These are phyloP conservation scores for Pantelozetes paolii DNA, from an alignment of 2,888 invertebrate species.

Conservation along the genomic window DNA sequence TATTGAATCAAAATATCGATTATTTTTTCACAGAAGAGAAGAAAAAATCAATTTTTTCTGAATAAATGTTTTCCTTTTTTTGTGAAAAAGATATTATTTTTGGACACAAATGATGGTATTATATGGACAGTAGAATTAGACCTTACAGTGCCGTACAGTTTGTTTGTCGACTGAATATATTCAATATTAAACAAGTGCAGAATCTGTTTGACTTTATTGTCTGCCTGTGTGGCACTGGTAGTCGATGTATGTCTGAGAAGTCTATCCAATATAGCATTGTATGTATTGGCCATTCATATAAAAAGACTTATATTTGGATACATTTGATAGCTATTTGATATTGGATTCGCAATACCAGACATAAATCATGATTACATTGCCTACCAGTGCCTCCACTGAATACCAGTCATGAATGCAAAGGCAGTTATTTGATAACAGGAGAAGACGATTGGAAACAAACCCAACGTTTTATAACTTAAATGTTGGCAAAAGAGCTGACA, in stretches of 20 bases:
- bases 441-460: constrained; percentile 19
- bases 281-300: constrained; percentile 29
- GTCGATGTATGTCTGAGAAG: constrained; percentile 9
- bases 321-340: constrained; percentile 35
- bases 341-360: constrained; percentile 31
- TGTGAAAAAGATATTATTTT: constrained; percentile 2
- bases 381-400: background rate
- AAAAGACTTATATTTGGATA: constrained; percentile 28
- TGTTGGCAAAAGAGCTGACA: background rate
- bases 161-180: constrained; percentile 31
- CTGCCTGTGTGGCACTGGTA: background rate
- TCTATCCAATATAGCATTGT: constrained; percentile 20
- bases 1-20: background rate
- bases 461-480: constrained; percentile 21
- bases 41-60: constrained; percentile 9
- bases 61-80: background rate
- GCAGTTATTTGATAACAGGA: constrained; percentile 25
- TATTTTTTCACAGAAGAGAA: background rate
- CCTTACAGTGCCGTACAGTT: background rate
- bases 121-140: constrained; percentile 4
- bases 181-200: constrained; percentile 25
- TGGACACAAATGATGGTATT: constrained; percentile 5
- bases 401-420: constrained; percentile 1
- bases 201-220: constrained; percentile 31
- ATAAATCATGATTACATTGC: constrained; percentile 36